phyloP scores from a whole-genome alignment of 1,140 invertebrate genomes.

The Pissodes strobi region DNA sequence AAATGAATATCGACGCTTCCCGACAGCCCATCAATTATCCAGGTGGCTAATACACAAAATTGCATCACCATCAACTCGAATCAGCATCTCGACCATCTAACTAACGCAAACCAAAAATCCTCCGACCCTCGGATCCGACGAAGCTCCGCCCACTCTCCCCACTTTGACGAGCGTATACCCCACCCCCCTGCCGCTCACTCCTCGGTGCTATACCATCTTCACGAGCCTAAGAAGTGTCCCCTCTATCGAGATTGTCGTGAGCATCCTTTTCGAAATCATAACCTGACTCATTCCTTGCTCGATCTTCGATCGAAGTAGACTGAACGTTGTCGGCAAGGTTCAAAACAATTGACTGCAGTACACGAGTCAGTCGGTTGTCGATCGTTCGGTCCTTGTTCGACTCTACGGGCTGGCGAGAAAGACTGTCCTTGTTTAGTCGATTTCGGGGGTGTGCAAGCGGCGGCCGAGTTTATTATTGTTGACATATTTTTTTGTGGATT shows the following conservation, averaged over 20 bases:
- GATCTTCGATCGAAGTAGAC: slow-evolving; percentile 13
- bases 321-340: slow-evolving; percentile 2
- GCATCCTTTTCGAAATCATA: slow-evolving; percentile 26
- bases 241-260: slow-evolving; percentile 13
- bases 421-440: not conserved
- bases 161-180: not conserved
- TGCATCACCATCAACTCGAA: not conserved
- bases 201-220: slow-evolving; percentile 16
- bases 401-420: not conserved
- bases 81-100: slow-evolving; percentile 6
- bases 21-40: not conserved
- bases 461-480: too few species aligned
- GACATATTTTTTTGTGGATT: too few species aligned
- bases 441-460: not conserved
- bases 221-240: slow-evolving; percentile 1
- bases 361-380: not conserved
- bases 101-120: slow-evolving; percentile 14
- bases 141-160: slow-evolving; percentile 13
- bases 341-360: slow-evolving; percentile 7
- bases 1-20: not conserved
- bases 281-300: slow-evolving; percentile 21
- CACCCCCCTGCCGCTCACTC: slow-evolving; percentile 3
- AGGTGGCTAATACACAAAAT: too few species aligned
- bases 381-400: not conserved
- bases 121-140: not conserved